A percentile compares a stretch with the other conserved stretches of the same genome.
These are phyloP conservation scores for Pollimyrus isidori DNA, from an alignment of 2,113 vertebrate species.

Conservation along the genomic window DNA sequence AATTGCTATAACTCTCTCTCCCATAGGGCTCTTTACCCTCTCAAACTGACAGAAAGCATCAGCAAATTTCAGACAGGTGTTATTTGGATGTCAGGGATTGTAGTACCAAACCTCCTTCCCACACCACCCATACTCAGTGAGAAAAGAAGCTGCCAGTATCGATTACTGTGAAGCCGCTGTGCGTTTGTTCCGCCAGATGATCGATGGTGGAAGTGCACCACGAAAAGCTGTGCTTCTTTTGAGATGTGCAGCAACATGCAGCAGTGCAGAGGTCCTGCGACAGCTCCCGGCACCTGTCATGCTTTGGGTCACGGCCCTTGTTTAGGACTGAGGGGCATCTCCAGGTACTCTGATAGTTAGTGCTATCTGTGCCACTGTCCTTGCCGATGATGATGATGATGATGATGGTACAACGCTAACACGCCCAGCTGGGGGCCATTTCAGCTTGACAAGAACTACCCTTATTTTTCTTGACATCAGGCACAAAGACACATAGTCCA, in stretches of 20 bases:
- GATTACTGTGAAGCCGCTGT: background rate
- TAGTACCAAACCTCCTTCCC: background rate
- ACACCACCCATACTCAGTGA: background rate
- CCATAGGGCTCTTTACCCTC: background rate
- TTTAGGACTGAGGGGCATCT: background rate
- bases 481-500: background rate
- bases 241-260: background rate
- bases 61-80: background rate
- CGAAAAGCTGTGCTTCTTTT: background rate
- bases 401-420: background rate
- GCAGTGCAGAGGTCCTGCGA: background rate
- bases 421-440: background rate
- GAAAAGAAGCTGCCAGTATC: background rate
- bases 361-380: background rate
- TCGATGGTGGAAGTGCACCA: background rate
- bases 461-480: background rate
- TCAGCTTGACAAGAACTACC: background rate
- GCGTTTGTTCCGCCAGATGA: background rate
- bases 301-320: background rate
- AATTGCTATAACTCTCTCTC: background rate
- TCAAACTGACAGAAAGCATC: background rate
- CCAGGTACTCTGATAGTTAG: background rate
- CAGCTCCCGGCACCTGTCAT: background rate
- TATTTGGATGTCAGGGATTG: background rate
- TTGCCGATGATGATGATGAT: background rate